Base-by-base conservation (phyloP, 2,888 invertebrate genomes). In the Drosophila melanosoma region DNA sequence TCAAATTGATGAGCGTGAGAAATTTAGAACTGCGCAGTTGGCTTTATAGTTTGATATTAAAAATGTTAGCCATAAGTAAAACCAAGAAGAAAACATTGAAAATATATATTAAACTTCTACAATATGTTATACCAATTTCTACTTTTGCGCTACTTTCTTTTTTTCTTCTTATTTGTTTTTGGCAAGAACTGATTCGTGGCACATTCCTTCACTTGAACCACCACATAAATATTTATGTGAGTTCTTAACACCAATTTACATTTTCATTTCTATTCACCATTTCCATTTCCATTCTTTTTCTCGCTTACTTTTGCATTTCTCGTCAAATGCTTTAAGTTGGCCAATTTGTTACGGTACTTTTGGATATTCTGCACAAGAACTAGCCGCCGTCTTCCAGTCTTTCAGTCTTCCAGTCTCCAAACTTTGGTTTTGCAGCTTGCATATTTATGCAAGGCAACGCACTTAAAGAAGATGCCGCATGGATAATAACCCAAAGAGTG, bases 291-390 rank as follows among this genome's bases (percentile, higher is more conserved):
- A 64, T 60, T 63, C 75, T 75, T 52, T 74, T 74, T 73, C 67
- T 65, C 57, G 57, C 59, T 74, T 75, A 76, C 26, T 74, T 73
- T 70, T 67, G 81, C 82, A 72, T 75, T 75, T 81, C 83, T 82
- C 63, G 81, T 79, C 76, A 87, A 83, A 82, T 81, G 76, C 83
- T 82, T 82, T 66, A 75, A 78, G 74, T 82, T 81, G 72, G 83
- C 79, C 81, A 74, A 87, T 88, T 88, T 82, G 79, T 70, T 87
- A 81, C 87, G 89, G 87, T 88, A 87, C 87, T 87, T 83, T 84
- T 72, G 67, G 45, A 63, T 51, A 57, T 67, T 69, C 59, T 62
- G 48, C 76, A 52, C 68, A 49, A 63, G 59, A 66, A 57, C 64
- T 68, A 60, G 45, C 56, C 61, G 32, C 33, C 33, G 20, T 32